Evolutionary conservation across 2,113 vertebrate genomes (phyloP), one percentile per base, ranked within the genome.

Genomic region (Hippocampus barbouri): DNA sequence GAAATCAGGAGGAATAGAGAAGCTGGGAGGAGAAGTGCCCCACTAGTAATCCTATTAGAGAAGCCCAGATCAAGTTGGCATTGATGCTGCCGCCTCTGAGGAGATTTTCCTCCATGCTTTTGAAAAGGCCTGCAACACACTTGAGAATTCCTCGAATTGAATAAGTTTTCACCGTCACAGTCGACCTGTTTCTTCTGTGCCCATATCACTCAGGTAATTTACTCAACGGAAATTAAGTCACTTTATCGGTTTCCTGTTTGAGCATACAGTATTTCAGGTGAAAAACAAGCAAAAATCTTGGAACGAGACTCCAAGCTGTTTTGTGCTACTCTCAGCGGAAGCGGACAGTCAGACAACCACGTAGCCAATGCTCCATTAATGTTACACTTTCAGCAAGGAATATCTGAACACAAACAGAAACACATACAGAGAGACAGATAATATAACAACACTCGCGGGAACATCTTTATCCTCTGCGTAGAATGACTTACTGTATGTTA

Each of bases 11-110:
- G 71, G 67, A 20, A 67, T 15, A 57, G 69, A 67, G 25, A 68
- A 71, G n/a, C 34, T n/a, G 72, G 43, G 76, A 71, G 64, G 78
- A 65, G 64, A 74, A 51, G 47, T 53, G 68, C 77, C 71, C 51
- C 68, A 66, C 63, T 72, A 1, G 61, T 83, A 83, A 86, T 82
- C 84, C 77, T 80, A 68, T 83, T 79, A 73, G 68, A 79, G 41
- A 64, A 54, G 43, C 9, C 15, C 45, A 71, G 78, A 75, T 75
- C 68, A 69, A 66, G 70, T 56, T 73, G 72, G 38, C 18, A 1
- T 73, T 77, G 72, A 30, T 62, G 70, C 68, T 69, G 78, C 75
- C 63, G 57, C 59, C 53, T 75, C 70, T 68, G 38, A 77, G 38
- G 75, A 68, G 71, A 70, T 81, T 85, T 82, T 65, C 65, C 61